Evolutionary conservation across 2,113 vertebrate genomes (phyloP), one percentile per base, ranked within the genome.

Genomic region (Salvelinus alpinus): DNA sequence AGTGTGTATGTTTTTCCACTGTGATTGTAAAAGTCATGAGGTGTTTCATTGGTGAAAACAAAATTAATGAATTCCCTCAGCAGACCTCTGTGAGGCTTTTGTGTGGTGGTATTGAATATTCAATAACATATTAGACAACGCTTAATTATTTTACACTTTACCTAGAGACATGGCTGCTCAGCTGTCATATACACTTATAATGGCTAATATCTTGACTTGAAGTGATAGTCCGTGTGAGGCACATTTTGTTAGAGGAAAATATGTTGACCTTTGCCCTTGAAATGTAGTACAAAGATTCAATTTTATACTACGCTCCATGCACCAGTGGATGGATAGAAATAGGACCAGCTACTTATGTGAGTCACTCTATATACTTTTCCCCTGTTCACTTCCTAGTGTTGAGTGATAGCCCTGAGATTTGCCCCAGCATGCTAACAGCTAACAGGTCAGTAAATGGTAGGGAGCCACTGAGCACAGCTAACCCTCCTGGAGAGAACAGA

Each of bases 401-500:
- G 87, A 91, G 75, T 84, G 86, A 85, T 86, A 82, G 5, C 71
- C 57, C 74, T 84, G 77, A 89, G 76, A 90, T 87, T 86, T 76
- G 76, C 80, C 75, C 76, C 22, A 31, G 82, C 71, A 70, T 81
- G 75, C 77, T 76, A 78, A 80, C 82, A 81, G 85, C 81, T 73
- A 66, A 80, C 66, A 73, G 75, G 71, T 80, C 78, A 82, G 82
- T 75, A 76, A 76, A 74, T 80, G 82, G 82, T 70, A 48, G 71
- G 82, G 67, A 80, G 11, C 64, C 1, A 72, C 80, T 79, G 76
- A 77, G 77, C 85, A 85, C 75, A 74, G 83, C 86, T 90, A 79
- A 85, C 73, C 86, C 85, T 88, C 87, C 88, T 70, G 85, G 81
- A 1, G 86, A 91, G 87, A 89, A 89, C 80, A 89, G 87, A 86